These are phyloP conservation scores for Achroia grisella DNA, from an alignment of 1,140 invertebrate genomes.

Conservation along the genomic window DNA sequence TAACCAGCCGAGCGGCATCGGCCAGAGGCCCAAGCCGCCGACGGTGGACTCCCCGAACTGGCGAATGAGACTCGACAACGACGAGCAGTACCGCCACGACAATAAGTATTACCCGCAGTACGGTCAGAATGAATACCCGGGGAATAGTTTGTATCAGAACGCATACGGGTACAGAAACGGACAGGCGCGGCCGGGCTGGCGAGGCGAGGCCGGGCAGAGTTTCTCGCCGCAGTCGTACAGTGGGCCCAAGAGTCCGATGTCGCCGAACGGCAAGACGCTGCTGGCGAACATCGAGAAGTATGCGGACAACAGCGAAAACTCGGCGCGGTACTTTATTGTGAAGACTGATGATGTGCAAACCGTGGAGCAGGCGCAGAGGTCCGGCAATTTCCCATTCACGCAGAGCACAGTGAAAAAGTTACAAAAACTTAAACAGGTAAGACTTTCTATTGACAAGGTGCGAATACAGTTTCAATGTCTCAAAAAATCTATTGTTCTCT, in stretches of 20 bases:
- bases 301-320: constrained; percentile 21
- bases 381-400: constrained; percentile 56
- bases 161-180: constrained; percentile 35
- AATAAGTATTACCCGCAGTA: constrained; percentile 32
- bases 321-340: constrained; percentile 57
- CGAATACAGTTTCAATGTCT: too few relatives aligned
- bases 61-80: constrained; percentile 34
- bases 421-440: constrained; percentile 57
- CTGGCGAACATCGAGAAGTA: constrained; percentile 63
- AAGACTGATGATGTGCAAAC: constrained; percentile 47
- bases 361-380: constrained; percentile 51
- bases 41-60: constrained; percentile 67
- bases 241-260: constrained; percentile 47
- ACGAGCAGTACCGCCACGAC: constrained; percentile 30
- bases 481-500: too few relatives aligned
- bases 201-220: constrained; percentile 25
- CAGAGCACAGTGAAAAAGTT: constrained; percentile 65
- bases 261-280: constrained; percentile 46
- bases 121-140: constrained; percentile 24
- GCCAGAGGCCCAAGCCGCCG: constrained; percentile 82
- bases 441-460: background rate
- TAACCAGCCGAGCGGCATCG: constrained; percentile 83
- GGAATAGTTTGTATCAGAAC: constrained; percentile 34
- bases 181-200: constrained; percentile 28
- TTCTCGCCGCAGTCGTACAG: too few relatives aligned